A percentile compares a stretch with the other conserved stretches of the same genome.
phyloP scores from a whole-genome alignment of 1,140 invertebrate genomes.

The Bombus confusus region DNA sequence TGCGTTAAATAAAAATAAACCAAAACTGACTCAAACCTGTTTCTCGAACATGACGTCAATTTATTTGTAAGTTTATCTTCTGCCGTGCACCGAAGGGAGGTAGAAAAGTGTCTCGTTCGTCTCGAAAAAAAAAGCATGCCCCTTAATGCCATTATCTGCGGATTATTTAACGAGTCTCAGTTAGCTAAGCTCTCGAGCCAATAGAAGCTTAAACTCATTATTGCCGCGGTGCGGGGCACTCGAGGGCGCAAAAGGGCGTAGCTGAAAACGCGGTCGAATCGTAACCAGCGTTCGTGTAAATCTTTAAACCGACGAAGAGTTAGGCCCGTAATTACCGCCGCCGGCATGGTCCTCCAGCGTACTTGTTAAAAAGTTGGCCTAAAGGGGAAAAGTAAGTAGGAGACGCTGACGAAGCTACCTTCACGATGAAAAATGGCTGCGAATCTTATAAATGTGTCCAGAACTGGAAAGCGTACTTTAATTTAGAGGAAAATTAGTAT shows the following conservation, averaged over 20 bases:
- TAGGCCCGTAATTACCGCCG: neutral
- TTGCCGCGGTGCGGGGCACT: neutral
- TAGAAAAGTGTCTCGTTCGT: neutral
- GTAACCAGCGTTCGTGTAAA: neutral
- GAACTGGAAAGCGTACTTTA: neutral
- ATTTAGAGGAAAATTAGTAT: neutral
- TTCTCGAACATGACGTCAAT: neutral
- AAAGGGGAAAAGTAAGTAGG: neutral
- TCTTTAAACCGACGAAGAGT: constrained; percentile 8
- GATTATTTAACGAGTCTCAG: constrained; percentile 10
- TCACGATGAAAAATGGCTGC: neutral
- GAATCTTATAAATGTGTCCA: neutral
- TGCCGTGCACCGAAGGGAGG: no score
- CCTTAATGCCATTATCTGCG: neutral
- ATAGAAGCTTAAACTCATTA: constrained; percentile 31
- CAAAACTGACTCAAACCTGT: no score
- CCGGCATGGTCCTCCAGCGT: neutral
- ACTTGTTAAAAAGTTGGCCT: neutral
- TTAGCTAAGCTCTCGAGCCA: constrained; percentile 22
- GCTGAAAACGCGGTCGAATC: neutral
- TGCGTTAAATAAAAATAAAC: no score
- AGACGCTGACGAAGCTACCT: neutral
- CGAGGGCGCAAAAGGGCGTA: constrained; percentile 1
- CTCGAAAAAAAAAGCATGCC: neutral
- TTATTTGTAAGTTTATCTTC: neutral